phyloP scores from a whole-genome alignment of 2,113 vertebrate genomes.

The Vulpes ferrilata region DNA sequence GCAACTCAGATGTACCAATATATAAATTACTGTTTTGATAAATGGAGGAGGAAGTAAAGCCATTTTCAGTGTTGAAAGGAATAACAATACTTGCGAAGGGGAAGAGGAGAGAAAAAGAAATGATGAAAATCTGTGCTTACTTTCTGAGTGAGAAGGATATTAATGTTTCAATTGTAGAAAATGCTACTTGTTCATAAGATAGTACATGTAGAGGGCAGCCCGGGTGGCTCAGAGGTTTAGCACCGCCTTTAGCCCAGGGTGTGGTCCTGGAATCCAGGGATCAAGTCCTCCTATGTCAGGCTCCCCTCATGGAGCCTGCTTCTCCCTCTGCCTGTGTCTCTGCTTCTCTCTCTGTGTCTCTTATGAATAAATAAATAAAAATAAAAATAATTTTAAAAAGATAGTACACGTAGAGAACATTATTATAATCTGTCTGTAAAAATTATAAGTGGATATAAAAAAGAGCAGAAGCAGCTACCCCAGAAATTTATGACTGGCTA shows the following conservation, averaged over 20 bases:
- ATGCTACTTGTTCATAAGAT: neutral
- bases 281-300: too few species aligned
- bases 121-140: conserved; percentile 12
- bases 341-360: too few species aligned
- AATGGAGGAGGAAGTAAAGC: neutral
- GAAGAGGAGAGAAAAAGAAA: neutral
- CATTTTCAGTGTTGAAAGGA: conserved; percentile 35
- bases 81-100: neutral
- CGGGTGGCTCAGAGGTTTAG: too few species aligned
- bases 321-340: too few species aligned
- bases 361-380: too few species aligned
- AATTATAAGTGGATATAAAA: neutral
- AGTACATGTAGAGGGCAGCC: neutral
- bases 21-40: neutral
- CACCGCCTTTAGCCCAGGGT: too few species aligned
- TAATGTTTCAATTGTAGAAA: neutral
- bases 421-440: neutral
- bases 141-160: neutral
- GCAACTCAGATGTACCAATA: conserved; percentile 36
- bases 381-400: neutral
- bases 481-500: neutral
- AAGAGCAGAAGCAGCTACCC: neutral
- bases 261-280: too few species aligned
- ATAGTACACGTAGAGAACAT: neutral
- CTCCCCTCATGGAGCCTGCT: too few species aligned